Evolutionary conservation across 2,113 vertebrate species (phyloP).

Genomic region (Chionis minor): DNA sequence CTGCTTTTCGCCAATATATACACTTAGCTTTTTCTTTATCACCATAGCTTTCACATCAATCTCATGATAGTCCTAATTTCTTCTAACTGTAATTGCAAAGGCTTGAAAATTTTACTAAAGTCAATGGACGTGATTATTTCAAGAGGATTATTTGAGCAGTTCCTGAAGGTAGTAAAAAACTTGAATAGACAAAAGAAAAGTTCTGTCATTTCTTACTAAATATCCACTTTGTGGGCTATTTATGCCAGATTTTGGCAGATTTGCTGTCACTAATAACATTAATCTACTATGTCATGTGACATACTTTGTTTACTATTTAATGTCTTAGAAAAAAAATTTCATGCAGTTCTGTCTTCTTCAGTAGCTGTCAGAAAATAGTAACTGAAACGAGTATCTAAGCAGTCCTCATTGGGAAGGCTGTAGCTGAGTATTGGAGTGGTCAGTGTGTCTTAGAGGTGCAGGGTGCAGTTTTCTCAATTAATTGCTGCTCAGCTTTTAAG

Average conservation of each 20-base stretch:
- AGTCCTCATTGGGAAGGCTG: neutral
- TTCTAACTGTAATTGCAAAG: neutral
- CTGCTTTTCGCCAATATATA: neutral
- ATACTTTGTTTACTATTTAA: neutral
- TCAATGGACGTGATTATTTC: neutral
- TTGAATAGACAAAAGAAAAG: neutral
- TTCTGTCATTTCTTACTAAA: neutral
- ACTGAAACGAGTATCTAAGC: neutral
- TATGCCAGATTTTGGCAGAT: neutral
- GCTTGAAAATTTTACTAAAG: neutral
- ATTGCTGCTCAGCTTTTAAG: conserved; percentile 6
- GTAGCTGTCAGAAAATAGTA: neutral
- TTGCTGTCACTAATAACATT: neutral
- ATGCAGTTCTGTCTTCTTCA: neutral
- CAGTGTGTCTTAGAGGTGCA: neutral
- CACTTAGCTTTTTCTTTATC: neutral
- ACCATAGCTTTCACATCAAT: neutral
- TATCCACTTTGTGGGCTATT: neutral
- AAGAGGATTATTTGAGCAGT: neutral
- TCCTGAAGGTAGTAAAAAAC: neutral
- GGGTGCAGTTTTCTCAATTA: neutral
- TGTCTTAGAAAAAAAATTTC: neutral
- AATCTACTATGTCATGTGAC: neutral
- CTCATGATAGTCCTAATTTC: neutral
- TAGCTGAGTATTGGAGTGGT: neutral